A percentile compares a stretch with the other conserved stretches of the same genome.
These are phyloP conservation scores for Agrilus biguttatus DNA, from an alignment of 2,888 invertebrate genomes.

Conservation along the genomic window DNA sequence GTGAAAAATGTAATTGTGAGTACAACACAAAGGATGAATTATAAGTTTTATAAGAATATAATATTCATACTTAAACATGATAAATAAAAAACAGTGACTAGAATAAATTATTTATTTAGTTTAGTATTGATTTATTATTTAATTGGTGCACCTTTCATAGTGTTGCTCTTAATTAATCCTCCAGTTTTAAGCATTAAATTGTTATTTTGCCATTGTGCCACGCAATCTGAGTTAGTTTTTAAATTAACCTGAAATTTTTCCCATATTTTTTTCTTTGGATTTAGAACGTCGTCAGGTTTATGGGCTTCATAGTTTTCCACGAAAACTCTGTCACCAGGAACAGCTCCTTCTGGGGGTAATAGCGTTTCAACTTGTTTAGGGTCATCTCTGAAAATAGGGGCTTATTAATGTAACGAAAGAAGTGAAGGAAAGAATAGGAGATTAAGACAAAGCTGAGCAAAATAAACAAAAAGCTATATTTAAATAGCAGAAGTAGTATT, in stretches of 20 bases:
- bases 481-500: too few species aligned
- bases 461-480: not conserved
- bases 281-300: conserved; percentile 69
- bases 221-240: conserved; percentile 51
- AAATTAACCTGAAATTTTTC: conserved; percentile 76
- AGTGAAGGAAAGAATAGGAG: not conserved
- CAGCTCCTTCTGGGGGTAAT: conserved; percentile 56
- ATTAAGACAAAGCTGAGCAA: not conserved
- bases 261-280: conserved; percentile 95
- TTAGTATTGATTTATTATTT: conserved; percentile 39
- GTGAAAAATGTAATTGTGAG: conserved; percentile 27
- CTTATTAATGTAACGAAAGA: not conserved
- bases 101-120: too few species aligned
- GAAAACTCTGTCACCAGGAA: conserved; percentile 71
- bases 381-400: conserved; percentile 39
- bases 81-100: too few species aligned
- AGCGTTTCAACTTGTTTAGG: conserved; percentile 77
- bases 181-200: conserved; percentile 58
- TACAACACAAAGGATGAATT: conserved; percentile 29
- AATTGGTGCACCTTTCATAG: conserved; percentile 68
- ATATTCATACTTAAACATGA: too few species aligned
- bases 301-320: conserved; percentile 72
- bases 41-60: conserved; percentile 13
- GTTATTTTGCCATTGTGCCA: conserved; percentile 79
- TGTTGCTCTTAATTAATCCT: conserved; percentile 57